Conservation (phyloP, 2,113 vertebrate genomes). For the Hippopotamus amphibius region DNA sequence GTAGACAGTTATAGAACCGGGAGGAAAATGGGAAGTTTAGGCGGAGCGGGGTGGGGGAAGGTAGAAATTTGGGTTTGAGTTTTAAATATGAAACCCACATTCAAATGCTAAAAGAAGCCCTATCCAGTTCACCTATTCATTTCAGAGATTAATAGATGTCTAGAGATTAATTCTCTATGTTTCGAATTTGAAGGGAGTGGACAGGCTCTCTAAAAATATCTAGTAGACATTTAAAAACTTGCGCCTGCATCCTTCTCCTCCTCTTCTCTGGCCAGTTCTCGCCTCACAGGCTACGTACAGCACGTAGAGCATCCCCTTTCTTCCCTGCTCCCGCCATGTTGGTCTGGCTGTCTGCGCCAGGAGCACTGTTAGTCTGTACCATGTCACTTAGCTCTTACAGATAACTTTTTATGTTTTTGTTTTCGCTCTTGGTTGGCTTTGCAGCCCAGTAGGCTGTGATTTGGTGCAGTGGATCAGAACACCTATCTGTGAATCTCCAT, state of each 20-base stretch:
- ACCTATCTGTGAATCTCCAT: neutral
- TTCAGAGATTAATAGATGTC: neutral
- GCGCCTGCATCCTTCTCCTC: neutral
- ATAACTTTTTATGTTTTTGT: neutral
- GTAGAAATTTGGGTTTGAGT: neutral
- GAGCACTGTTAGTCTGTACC: neutral
- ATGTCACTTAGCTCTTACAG: conserved; percentile 27
- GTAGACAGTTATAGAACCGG: neutral
- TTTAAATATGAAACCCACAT: conserved; percentile 2
- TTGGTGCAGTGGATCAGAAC: neutral
- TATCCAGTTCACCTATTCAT: neutral
- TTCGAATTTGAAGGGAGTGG: neutral
- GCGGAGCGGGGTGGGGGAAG: neutral
- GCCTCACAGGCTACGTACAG: neutral
- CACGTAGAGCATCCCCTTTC: neutral
- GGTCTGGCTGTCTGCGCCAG: neutral
- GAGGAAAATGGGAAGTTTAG: neutral
- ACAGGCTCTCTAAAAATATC: neutral
- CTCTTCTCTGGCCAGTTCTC: neutral
- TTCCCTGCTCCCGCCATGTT: neutral
- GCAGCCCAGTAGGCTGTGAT: neutral
- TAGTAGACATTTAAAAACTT: neutral
- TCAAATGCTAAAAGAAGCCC: neutral
- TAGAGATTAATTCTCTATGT: conserved; percentile 9
- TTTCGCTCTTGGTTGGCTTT: neutral